Evolutionary conservation across 2,888 invertebrate species (phyloP), one percentile per base, ranked within the genome.

Genomic region (Priapulus caudatus): DNA sequence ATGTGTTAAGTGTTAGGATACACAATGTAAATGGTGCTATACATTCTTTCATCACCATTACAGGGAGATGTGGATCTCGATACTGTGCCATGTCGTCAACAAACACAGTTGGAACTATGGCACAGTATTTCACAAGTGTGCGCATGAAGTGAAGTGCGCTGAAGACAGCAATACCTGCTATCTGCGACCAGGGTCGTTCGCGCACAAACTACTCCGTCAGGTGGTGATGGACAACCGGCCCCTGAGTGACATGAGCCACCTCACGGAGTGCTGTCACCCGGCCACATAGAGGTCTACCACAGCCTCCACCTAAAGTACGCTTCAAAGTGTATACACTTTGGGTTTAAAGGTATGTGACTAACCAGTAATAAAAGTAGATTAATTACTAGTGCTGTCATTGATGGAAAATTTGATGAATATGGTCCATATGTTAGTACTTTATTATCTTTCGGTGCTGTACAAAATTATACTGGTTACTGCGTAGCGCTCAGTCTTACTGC

Each of bases 1-100:
- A n/a, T n/a, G n/a, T n/a, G n/a, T n/a, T n/a, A n/a, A n/a, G n/a
- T n/a, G n/a, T n/a, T n/a, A n/a, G n/a, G n/a, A n/a, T n/a, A n/a
- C n/a, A n/a, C n/a, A n/a, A n/a, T n/a, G n/a, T n/a, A n/a, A n/a
- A n/a, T n/a, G n/a, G n/a, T n/a, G n/a, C n/a, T n/a, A n/a, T n/a
- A n/a, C n/a, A n/a, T n/a, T n/a, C n/a, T n/a, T n/a, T n/a, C n/a
- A n/a, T n/a, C n/a, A n/a, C n/a, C n/a, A n/a, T n/a, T 33, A n/a
- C 33, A 33, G 33, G 33, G 33, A 33, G n/a, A 33, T 33, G 33
- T 33, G 33, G 33, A 33, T 33, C 33, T 33, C 33, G 10, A 33
- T 33, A 10, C n/a, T 33, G 33, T 10, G n/a, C 33, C 33, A 33
- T n/a, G n/a, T 33, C 10, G 10, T n/a, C 33, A 33, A 33, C n/a